Evolutionary conservation across 2,797 vertebrate genomes (phyloP).

Genomic region (Xenops minutus): DNA sequence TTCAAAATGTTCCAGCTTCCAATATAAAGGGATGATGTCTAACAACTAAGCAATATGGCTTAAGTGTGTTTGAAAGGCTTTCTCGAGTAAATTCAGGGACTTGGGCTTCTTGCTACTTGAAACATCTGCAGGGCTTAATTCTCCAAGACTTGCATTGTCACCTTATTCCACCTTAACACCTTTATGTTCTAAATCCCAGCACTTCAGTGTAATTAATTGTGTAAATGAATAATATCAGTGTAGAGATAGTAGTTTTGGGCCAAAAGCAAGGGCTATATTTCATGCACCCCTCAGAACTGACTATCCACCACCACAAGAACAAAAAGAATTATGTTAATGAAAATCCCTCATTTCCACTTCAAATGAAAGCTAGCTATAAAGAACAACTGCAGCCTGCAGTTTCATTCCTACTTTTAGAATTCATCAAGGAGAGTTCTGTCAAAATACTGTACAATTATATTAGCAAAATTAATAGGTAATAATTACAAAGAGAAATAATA

Average conservation of each 20-base stretch:
- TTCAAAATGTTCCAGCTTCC: background rate
- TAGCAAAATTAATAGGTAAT: conserved; percentile 34
- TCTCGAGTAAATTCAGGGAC: background rate
- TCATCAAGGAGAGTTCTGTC: conserved; percentile 35
- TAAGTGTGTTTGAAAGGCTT: background rate
- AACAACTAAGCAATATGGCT: background rate
- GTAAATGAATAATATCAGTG: conserved; percentile 24
- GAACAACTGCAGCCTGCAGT: conserved; percentile 15
- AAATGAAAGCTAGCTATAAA: conserved; percentile 19
- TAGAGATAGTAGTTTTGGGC: background rate
- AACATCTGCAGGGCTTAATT: conserved; percentile 23
- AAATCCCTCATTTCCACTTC: conserved; percentile 65
- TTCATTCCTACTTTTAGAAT: conserved; percentile 39
- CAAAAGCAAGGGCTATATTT: background rate
- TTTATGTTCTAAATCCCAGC: conserved; percentile 3
- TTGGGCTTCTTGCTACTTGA: conserved; percentile 11
- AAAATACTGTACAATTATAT: conserved; percentile 20
- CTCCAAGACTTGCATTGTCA: background rate
- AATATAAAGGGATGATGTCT: background rate
- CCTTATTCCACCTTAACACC: background rate
- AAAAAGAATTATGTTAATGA: conserved; percentile 15
- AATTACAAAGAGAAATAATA: conserved; percentile 29
- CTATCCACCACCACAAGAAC: background rate
- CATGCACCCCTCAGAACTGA: background rate
- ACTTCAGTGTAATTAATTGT: conserved; percentile 40